Evolutionary conservation across 1,140 invertebrate genomes (phyloP), one percentile per base, ranked within the genome.

Genomic region (Scaptomyza hsui): DNA sequence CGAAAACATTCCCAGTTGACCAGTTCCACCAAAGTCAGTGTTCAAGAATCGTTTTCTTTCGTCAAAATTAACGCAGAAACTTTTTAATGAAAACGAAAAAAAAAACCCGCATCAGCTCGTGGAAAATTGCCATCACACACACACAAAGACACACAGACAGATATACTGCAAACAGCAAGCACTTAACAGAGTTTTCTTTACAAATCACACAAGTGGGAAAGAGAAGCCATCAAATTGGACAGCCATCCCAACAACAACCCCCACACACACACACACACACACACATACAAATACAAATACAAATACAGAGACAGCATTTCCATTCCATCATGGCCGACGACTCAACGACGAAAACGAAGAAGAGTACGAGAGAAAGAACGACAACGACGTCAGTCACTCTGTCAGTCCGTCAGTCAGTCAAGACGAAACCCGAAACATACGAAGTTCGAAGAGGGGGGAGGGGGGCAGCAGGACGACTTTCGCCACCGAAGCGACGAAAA

Each of bases 261-360:
- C 49, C 21, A 42, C 16, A 4, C 19, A 15, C 32, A 41, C 35
- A 41, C 35, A 26, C 21, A 9, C 39, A 45, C 47, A 51, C 47
- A 41, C 13, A 26, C 59, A 61, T 52, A 53, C 47, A 53, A 41
- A 68, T n/a, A 48, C 37, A 56, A 24, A 57, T 19, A 65, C 56
- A 60, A n/a, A 70, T 6, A 49, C 39, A 51, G 48, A 32, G 21
- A 67, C 63, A 55, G 41, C 63, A 60, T 45, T 72, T 75, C 57
- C 69, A 72, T 85, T 85, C 81, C 80, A 85, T 86, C 80, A 85
- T 85, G 80, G 80, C 80, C 80, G 79, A 86, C 80, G 55, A 49
- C 12, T 19, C 35, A 41, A 73, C 41, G 32, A 56, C 1, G 42
- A 48, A n/a, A 41, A 75, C 29, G 63, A 57, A 59, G 70, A 69